Evolutionary conservation across 1,140 invertebrate genomes (phyloP), one percentile per base, ranked within the genome.

Genomic region (Drosophila nebulosa): DNA sequence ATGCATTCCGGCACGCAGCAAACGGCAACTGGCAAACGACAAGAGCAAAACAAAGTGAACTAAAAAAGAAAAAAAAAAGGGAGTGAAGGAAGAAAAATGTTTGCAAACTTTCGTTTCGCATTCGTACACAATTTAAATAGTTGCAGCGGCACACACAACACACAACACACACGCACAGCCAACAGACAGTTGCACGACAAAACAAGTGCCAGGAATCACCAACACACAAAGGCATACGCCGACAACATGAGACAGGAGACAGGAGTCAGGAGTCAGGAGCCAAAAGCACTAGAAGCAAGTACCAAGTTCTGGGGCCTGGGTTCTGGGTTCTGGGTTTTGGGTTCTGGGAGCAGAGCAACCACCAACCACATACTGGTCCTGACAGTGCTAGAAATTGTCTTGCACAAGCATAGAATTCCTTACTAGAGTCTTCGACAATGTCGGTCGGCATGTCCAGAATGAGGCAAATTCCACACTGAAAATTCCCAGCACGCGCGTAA

Each of bases 111-210:
- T 74, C 80, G 69, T 72, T 74, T 72, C 74, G 79, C 79, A 83
- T 81, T 78, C 79, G 79, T 83, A 88, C 69, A 81, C 81, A 86
- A 85, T 85, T 85, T 85, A 86, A 85, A 85, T 85, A 86, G 70
- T 88, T 78, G 76, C 73, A 85, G 79, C 69, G 65, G 62, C 27
- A 27, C 59, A 53, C 50, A 59, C 57, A 53, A 16, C 56, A 26
- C 18, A 56, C 27, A 22, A 36, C 2, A 26, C 36, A 46, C 36
- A 58, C 32, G 22, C 26, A 39, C 42, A 50, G 10, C 52, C 26
- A 12, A 30, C 51, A 30, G 36, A 62, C 75, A 58, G 71, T 73
- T 46, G 39, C 39, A 46, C 39, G 16, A 46, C 39, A 21, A 74
- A 79, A 79, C 72, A 79, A 79, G 77, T 79, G 71, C 59, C 72